Evolutionary conservation across 2,113 vertebrate species (phyloP), one percentile per base, ranked within the genome.

Genomic region (Polypterus bichir): DNA sequence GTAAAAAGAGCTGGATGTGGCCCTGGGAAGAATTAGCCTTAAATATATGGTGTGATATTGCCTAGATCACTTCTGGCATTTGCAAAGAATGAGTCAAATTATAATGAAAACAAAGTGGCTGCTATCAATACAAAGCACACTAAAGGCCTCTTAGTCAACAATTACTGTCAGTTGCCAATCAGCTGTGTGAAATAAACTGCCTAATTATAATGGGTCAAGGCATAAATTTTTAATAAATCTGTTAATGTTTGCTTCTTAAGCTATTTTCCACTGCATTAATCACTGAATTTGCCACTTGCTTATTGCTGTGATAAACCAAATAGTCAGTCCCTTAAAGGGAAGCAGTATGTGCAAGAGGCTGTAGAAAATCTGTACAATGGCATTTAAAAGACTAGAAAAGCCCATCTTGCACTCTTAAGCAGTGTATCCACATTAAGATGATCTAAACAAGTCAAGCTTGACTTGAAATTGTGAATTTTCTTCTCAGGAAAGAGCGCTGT

Each of bases 191-290:
- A 70, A 70, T 65, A 44, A 57, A 72, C 67, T 59, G 60, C 62
- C 59, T 65, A 69, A 74, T 72, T 72, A 69, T 60, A 60, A 60
- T 55, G 60, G 67, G 60, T 68, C 65, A 64, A 66, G 49, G 63
- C 54, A 56, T 53, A 6, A 44, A 63, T 70, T 68, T 70, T 66
- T 67, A 74, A 70, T 70, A 67, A 72, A 54, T 65, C 9, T 54
- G 45, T 52, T 58, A 52, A 5, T 46, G 45, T 54, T 53, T 11
- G 5, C 59, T 49, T 59, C 65, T 48, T 67, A 65, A 60, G 59
- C 63, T 64, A 60, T 65, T 70, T 69, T 63, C 63, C 44, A 46
- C 59, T 47, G 57, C 61, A 11, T 69, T 69, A 72, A 72, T 71
- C 51, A 58, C 65, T 53, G 59, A 61, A 65, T 54, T 64, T 68